A percentile compares a stretch with the other conserved stretches of the same genome.
Conservation (phyloP, 2,113 vertebrate species). For the Turnix velox region DNA sequence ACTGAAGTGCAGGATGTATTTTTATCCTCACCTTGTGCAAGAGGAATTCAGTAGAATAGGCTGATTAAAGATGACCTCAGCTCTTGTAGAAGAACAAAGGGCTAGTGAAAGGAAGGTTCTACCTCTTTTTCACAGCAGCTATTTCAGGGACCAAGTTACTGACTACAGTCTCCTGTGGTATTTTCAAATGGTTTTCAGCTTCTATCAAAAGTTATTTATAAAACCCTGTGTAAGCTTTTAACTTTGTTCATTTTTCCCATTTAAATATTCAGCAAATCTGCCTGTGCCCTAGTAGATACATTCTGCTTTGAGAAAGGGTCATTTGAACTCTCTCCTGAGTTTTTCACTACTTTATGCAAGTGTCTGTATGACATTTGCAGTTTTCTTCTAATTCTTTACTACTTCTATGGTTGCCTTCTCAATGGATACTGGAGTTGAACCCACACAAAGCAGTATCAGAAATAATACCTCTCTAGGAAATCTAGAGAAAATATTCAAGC, state of each 20-base stretch:
- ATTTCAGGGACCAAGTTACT: neutral
- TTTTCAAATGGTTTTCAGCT: neutral
- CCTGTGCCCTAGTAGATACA: neutral
- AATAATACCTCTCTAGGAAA: neutral
- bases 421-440: neutral
- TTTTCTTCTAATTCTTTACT: neutral
- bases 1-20: neutral
- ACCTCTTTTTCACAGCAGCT: neutral
- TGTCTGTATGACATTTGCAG: neutral
- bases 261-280: neutral
- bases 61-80: neutral
- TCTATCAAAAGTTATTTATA: neutral
- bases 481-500: neutral
- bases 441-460: neutral
- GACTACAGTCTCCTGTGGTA: neutral
- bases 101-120: neutral
- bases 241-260: neutral
- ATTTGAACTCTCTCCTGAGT: neutral
- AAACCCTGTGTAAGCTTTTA: neutral
- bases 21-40: neutral
- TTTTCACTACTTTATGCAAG: neutral
- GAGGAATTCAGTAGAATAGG: neutral
- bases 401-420: neutral
- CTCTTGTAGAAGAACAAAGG: neutral
- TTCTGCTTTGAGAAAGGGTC: neutral